Conservation (phyloP, 2,888 invertebrate genomes). For the Melipona bicolor region DNA sequence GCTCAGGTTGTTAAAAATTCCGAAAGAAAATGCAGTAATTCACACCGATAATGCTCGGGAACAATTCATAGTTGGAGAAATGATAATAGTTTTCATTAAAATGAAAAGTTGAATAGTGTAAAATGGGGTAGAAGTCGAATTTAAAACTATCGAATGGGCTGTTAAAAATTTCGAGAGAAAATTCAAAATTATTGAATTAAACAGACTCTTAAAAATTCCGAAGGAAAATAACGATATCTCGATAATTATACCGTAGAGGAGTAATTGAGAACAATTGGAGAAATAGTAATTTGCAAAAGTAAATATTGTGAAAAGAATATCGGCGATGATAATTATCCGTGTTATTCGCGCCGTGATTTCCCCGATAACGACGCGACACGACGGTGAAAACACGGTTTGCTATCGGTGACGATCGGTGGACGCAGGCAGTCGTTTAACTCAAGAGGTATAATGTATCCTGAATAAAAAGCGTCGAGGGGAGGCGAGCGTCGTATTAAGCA, state of each 20-base stretch:
- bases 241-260: too few relatives aligned
- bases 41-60: neutral
- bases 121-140: too few relatives aligned
- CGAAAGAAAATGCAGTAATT: neutral
- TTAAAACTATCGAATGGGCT: too few relatives aligned
- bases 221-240: too few relatives aligned
- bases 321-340: neutral
- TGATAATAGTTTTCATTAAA: neutral
- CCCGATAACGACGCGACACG: neutral
- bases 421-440: neutral
- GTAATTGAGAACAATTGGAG: too few relatives aligned
- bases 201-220: too few relatives aligned
- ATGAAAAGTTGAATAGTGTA: too few relatives aligned
- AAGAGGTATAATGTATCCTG: neutral
- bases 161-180: neutral
- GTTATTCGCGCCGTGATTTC: neutral
- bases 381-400: neutral
- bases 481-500: neutral
- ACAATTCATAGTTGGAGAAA: neutral
- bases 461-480: neutral
- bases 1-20: neutral
- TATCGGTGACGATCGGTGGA: neutral
- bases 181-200: too few relatives aligned
- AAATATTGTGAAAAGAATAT: neutral
- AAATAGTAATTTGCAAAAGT: neutral